These are phyloP conservation scores for Hippopotamyrus pictus DNA, from an alignment of 2,797 vertebrate genomes.

Conservation along the genomic window DNA sequence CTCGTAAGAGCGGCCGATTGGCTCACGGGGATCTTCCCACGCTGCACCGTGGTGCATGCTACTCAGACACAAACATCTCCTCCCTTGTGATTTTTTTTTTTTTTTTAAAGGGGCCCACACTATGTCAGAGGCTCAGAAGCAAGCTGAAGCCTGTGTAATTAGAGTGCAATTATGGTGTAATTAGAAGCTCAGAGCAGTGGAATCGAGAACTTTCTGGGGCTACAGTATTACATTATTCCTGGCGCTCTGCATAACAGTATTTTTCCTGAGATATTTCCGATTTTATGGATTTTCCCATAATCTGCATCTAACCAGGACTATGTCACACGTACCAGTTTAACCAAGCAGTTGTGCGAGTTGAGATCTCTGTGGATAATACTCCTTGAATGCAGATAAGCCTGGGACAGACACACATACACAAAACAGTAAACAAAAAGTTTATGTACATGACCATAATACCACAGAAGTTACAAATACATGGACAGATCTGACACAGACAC, in stretches of 20 bases:
- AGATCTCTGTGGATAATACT: constrained; percentile 93
- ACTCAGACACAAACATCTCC: not conserved
- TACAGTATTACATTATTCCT: not conserved
- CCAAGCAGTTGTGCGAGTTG: constrained; percentile 92
- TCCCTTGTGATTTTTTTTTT: not conserved
- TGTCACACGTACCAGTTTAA: constrained; percentile 76
- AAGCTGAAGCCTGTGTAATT: not conserved
- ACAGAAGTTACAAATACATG: not conserved
- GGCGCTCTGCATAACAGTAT: not conserved
- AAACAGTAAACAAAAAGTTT: not conserved
- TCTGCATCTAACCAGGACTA: not conserved
- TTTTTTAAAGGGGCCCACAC: not conserved
- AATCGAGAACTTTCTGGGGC: not conserved
- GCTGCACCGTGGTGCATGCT: not conserved
- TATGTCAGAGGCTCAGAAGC: not conserved
- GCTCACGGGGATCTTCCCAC: constrained; percentile 2
- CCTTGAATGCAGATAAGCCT: constrained; percentile 92
- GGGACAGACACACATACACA: constrained; percentile 24
- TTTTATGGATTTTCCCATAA: not conserved
- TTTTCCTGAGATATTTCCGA: not conserved
- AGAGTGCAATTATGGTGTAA: not conserved
- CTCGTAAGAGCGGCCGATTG: not conserved
- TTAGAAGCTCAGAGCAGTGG: not conserved
- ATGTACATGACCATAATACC: not conserved
- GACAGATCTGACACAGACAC: not conserved